Percentiles rank a stretch among this genome's conserved stretches.
Evolutionary conservation across 2,888 invertebrate species (phyloP).

Genomic region (Oeneis ivallda): DNA sequence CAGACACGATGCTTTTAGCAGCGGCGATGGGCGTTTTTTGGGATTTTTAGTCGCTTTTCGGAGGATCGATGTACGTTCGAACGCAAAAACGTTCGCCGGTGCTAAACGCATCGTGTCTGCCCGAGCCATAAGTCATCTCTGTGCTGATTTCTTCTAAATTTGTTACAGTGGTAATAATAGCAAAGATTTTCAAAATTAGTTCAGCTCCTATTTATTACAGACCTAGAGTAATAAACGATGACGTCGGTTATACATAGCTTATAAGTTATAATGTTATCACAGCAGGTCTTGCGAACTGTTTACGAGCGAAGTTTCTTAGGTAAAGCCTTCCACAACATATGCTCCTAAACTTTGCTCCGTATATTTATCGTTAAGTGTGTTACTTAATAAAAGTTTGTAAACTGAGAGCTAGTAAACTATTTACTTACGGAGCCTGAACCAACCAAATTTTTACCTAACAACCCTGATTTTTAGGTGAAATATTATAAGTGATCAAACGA

Average conservation of each 20-base stretch:
- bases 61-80: too few species aligned
- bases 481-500: too few species aligned
- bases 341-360: slow-evolving; percentile 25
- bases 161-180: too few species aligned
- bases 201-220: neutral
- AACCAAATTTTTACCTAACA: neutral
- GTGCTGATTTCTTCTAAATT: too few species aligned
- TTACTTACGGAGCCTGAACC: neutral
- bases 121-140: too few species aligned
- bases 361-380: slow-evolving; percentile 17
- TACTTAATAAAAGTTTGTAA: slow-evolving; percentile 29
- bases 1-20: too few species aligned
- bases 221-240: slow-evolving; percentile 4
- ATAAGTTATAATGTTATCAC: slow-evolving; percentile 23
- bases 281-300: slow-evolving; percentile 32
- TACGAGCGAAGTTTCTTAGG: slow-evolving; percentile 34
- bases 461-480: too few species aligned
- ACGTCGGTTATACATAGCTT: slow-evolving; percentile 7
- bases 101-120: too few species aligned
- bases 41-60: too few species aligned
- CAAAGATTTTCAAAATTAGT: too few species aligned
- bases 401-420: neutral
- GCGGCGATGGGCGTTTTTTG: too few species aligned
- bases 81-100: too few species aligned
- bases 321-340: slow-evolving; percentile 31